A percentile compares a stretch with the other conserved stretches of the same genome.
phyloP scores from a whole-genome alignment of 2,113 vertebrate species.

The Platysteira castanea region DNA sequence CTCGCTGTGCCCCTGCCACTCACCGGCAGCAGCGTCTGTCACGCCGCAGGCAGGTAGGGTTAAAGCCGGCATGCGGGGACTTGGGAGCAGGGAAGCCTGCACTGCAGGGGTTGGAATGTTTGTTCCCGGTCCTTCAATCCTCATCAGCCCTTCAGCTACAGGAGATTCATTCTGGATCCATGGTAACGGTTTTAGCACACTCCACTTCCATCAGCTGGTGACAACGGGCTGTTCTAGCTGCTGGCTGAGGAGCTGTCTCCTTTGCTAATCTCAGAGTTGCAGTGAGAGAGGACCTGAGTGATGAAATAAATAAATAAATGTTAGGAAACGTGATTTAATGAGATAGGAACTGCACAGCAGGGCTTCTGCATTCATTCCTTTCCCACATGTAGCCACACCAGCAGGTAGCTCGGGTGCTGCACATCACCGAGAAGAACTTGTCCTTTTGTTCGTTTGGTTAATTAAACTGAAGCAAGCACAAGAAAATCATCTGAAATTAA shows the following conservation, averaged over 20 bases:
- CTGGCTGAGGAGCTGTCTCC: constrained; percentile 23
- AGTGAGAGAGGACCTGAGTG: neutral
- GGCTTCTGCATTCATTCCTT: constrained; percentile 13
- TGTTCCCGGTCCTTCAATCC: constrained; percentile 3
- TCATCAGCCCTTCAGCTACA: constrained; percentile 29
- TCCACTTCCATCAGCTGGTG: constrained; percentile 55
- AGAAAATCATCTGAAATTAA: constrained; percentile 23
- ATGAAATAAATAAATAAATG: constrained; percentile 28
- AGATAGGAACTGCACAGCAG: constrained; percentile 54
- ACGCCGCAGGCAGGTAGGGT: constrained; percentile 64
- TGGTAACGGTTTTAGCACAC: constrained; percentile 74
- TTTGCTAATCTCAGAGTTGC: neutral
- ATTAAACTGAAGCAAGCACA: constrained; percentile 37
- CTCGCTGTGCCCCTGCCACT: constrained; percentile 66
- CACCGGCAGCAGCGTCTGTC: constrained; percentile 65
- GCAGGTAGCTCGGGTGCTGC: constrained; percentile 13
- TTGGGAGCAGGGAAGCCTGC: constrained; percentile 70
- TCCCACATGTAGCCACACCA: neutral
- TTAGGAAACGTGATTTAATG: constrained; percentile 9
- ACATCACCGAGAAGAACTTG: constrained; percentile 59
- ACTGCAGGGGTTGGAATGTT: constrained; percentile 73
- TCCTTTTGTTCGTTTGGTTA: constrained; percentile 51
- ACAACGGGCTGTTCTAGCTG: constrained; percentile 45
- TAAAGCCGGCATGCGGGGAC: constrained; percentile 47
- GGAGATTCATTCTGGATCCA: constrained; percentile 69